These are phyloP conservation scores for Onchidella celtica DNA, from an alignment of 2,888 invertebrate species.

Conservation along the genomic window DNA sequence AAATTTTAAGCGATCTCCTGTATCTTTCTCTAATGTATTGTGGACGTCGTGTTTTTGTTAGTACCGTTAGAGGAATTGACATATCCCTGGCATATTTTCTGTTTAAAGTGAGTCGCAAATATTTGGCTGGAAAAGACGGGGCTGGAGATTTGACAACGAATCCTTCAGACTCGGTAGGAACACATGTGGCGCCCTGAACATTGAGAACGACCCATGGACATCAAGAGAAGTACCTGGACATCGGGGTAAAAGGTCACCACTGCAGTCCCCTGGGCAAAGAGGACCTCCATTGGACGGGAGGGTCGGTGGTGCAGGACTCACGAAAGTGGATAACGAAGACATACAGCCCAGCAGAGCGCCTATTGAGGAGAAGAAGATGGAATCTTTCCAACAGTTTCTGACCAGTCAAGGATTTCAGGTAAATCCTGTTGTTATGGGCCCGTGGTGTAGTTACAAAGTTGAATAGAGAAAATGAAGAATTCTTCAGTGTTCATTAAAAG, in stretches of 20 bases:
- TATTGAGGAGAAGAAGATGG: not conserved
- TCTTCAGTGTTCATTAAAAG: too few relatives aligned
- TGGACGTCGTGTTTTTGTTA: too few relatives aligned
- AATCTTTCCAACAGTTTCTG: not conserved
- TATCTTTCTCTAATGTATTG: too few relatives aligned
- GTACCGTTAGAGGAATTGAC: too few relatives aligned
- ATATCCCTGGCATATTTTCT: too few relatives aligned
- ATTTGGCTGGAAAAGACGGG: constrained; percentile 25
- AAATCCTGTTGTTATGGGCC: too few relatives aligned
- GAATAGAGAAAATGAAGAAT: too few relatives aligned
- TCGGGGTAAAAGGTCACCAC: not conserved
- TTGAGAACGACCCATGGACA: too few relatives aligned
- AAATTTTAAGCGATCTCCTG: too few relatives aligned
- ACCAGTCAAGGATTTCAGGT: constrained; percentile 13
- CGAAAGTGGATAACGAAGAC: constrained; percentile 23
- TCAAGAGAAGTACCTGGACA: not conserved
- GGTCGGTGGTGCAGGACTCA: not conserved
- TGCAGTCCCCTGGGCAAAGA: not conserved
- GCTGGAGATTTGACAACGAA: constrained; percentile 12
- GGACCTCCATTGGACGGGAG: too few relatives aligned
- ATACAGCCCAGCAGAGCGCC: not conserved
- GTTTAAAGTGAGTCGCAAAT: not conserved
- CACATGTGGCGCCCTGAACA: constrained; percentile 18
- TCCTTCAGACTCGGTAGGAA: not conserved
- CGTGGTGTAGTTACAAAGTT: too few relatives aligned